Conservation (phyloP, 2,888 invertebrate species). For the Silvanus unidentatus region DNA sequence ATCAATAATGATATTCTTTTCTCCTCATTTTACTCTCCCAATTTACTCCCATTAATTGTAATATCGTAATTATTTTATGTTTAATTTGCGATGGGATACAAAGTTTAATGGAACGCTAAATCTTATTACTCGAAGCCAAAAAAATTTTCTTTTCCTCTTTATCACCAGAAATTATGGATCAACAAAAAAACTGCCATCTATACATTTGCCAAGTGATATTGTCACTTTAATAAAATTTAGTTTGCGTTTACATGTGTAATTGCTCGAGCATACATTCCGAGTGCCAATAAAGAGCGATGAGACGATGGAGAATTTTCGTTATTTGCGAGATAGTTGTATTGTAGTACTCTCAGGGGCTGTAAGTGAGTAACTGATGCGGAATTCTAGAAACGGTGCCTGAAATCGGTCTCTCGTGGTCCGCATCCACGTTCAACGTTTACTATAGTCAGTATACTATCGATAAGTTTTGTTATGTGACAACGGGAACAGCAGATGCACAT, state of each 20-base stretch:
- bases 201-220: no score
- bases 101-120: no score
- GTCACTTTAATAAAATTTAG: no score
- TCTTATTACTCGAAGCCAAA: no score
- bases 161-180: no score
- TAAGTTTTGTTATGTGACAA: slow-evolving; percentile 8
- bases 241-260: slow-evolving; percentile 1
- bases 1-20: no score
- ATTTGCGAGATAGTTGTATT: slow-evolving; percentile 17
- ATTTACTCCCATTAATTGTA: no score
- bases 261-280: slow-evolving; percentile 1
- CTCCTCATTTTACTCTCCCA: no score
- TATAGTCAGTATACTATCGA: slow-evolving; percentile 16
- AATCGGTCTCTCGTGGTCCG: slow-evolving; percentile 30
- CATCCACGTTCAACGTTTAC: slow-evolving; percentile 12
- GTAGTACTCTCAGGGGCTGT: slow-evolving; percentile 27
- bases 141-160: no score
- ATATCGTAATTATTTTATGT: no score
- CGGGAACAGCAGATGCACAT: neutral
- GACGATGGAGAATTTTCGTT: slow-evolving; percentile 9
- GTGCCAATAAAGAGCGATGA: slow-evolving; percentile 8
- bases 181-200: no score
- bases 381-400: slow-evolving; percentile 27
- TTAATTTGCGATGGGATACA: no score
- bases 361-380: slow-evolving; percentile 24